Conservation (phyloP, 2,888 invertebrate genomes). For the Lasioglossum calceatum region DNA sequence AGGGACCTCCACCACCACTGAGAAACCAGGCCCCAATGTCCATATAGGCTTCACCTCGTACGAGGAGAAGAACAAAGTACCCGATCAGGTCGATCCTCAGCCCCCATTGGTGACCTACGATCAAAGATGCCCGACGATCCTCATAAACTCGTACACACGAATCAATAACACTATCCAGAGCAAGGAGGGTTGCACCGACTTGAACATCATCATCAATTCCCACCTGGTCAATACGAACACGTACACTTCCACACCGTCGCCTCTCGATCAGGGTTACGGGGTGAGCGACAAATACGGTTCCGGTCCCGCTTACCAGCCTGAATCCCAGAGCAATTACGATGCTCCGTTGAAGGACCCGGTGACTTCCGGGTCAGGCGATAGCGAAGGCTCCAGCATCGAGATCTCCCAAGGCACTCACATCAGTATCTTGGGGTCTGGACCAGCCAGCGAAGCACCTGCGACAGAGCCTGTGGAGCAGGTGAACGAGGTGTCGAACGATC, state of each 20-base stretch:
- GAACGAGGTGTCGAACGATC: background rate
- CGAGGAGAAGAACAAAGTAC: conserved; percentile 64
- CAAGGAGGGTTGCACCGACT: conserved; percentile 89
- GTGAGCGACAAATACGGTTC: conserved; percentile 62
- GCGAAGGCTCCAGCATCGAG: conserved; percentile 60
- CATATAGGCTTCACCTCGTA: conserved; percentile 79
- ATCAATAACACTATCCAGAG: conserved; percentile 84
- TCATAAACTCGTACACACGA: conserved; percentile 81
- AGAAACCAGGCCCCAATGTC: conserved; percentile 73
- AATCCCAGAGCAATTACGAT: conserved; percentile 51
- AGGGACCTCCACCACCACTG: conserved; percentile 6
- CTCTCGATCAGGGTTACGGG: conserved; percentile 36
- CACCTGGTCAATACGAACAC: conserved; percentile 88
- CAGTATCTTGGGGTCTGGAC: conserved; percentile 39
- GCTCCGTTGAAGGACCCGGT: conserved; percentile 19
- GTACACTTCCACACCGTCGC: conserved; percentile 69
- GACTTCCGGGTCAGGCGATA: background rate
- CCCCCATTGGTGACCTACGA: conserved; percentile 45
- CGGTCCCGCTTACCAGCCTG: conserved; percentile 19
- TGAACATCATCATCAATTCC: conserved; percentile 90
- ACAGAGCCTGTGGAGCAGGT: background rate
- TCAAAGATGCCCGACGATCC: conserved; percentile 80
- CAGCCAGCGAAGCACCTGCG: background rate
- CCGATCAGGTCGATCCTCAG: conserved; percentile 43
- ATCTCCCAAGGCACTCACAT: conserved; percentile 78